Evolutionary conservation across 2,113 vertebrate species (phyloP), one percentile per base, ranked within the genome.

Genomic region (Ceyx melanurus): DNA sequence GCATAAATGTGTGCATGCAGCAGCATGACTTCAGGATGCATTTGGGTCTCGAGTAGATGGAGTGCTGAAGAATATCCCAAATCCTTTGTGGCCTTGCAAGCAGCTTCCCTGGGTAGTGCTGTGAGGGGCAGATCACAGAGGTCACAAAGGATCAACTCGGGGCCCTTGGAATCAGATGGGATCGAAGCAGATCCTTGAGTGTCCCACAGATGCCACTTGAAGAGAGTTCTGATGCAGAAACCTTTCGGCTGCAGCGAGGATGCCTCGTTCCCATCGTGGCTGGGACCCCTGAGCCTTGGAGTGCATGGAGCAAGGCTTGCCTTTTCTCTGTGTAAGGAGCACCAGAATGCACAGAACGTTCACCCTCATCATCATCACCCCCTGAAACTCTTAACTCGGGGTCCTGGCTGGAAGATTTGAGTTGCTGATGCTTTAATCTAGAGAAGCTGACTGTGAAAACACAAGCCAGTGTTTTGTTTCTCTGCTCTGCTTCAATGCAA

Each of bases 401-500:
- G 67, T 87, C 92, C 91, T 76, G 82, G 82, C 87, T 91, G 79
- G 74, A 96, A 75, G 88, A 83, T 67, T 64, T 82, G 92, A 95
- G 89, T 95, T 95, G 88, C 90, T 93, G 92, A 95, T 53, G 78
- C 94, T 97, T 97, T 97, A 95, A 92, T 89, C 62, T 84, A 88
- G 91, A 93, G 93, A 96, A 89, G 84, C 81, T 89, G 82, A 91
- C 83, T 95, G 96, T 97, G 96, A 96, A 95, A 96, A 93, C 83
- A 86, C 2, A 1, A 96, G 65, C 91, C 88, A 92, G 96, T 95
- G 18, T 95, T 88, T 96, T 93, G 79, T 74, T 96, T 86, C 87
- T 91, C 87, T 91, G 94, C 96, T 97, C 97, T 58, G 76, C 95
- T 97, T 97, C 90, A 89, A 93, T 97, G 96, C 88, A 96, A 97